Evolutionary conservation across 2,888 invertebrate species (phyloP).

Genomic region (Platycnemis pennipes): DNA sequence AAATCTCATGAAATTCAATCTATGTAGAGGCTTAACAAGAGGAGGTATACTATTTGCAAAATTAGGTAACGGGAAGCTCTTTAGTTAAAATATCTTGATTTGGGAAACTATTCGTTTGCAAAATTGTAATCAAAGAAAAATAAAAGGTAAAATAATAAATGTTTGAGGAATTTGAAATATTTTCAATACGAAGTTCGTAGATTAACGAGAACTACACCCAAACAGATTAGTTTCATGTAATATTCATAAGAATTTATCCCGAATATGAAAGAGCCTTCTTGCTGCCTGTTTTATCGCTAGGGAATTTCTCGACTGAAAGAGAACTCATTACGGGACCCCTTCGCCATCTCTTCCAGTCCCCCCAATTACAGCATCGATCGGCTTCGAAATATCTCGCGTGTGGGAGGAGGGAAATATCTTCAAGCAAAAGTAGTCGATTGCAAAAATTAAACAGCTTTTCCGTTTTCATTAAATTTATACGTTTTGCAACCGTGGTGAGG

Average conservation of each 20-base stretch:
- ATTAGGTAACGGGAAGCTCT: no score
- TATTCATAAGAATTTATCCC: not conserved
- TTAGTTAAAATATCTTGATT: no score
- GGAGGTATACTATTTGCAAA: no score
- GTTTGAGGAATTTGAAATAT: no score
- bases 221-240: not conserved
- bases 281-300: not conserved
- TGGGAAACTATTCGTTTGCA: no score
- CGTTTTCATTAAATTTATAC: conserved; percentile 46
- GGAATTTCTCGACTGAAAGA: not conserved
- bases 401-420: not conserved
- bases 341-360: not conserved
- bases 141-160: no score
- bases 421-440: not conserved
- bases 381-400: not conserved
- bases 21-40: no score
- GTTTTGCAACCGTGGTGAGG: not conserved
- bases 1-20: no score
- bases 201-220: not conserved
- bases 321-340: conserved; percentile 7
- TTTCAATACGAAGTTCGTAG: no score
- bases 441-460: conserved; percentile 4
- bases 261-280: not conserved
- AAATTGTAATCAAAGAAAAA: no score
- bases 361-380: conserved; percentile 37